Conservation (phyloP, 2,113 vertebrate genomes). For the Planiliza haematocheilus region DNA sequence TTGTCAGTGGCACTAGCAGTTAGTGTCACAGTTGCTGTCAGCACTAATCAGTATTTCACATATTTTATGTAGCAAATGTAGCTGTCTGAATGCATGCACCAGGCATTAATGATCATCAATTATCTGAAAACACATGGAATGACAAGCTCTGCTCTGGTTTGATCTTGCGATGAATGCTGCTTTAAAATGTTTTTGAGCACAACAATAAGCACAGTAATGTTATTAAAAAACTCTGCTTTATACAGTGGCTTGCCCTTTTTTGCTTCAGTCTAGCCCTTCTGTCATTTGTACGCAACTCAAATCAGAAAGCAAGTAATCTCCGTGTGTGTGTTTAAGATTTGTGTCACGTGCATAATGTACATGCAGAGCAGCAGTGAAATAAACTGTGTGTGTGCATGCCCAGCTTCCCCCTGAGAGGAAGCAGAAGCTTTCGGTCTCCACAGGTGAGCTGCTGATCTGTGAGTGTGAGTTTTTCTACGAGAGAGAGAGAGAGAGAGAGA, state of each 20-base stretch:
- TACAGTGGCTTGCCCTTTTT: too few relatives aligned
- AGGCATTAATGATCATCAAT: too few relatives aligned
- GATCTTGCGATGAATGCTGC: too few relatives aligned
- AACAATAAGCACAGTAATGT: too few relatives aligned
- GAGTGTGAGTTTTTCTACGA: slow-evolving; percentile 13
- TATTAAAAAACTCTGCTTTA: too few relatives aligned
- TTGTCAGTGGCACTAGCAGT: slow-evolving; percentile 11
- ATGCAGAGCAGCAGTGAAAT: too few relatives aligned
- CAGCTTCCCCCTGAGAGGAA: slow-evolving; percentile 66
- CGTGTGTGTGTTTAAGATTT: background rate
- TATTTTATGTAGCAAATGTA: too few relatives aligned
- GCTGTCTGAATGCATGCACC: too few relatives aligned
- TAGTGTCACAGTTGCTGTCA: slow-evolving; percentile 1
- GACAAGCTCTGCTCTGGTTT: too few relatives aligned
- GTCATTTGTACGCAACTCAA: background rate
- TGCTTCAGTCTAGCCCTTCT: too few relatives aligned
- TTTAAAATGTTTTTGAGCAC: too few relatives aligned
- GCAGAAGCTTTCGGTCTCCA: slow-evolving; percentile 70
- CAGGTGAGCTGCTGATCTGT: slow-evolving; percentile 67
- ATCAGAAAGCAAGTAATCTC: background rate
- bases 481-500: too few relatives aligned
- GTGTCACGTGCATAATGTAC: background rate
- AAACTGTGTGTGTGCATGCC: slow-evolving; percentile 5
- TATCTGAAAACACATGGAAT: background rate
- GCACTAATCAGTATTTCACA: background rate